Evolutionary conservation across 2,113 vertebrate genomes (phyloP), one percentile per base, ranked within the genome.

Genomic region (Chunga burmeisteri): DNA sequence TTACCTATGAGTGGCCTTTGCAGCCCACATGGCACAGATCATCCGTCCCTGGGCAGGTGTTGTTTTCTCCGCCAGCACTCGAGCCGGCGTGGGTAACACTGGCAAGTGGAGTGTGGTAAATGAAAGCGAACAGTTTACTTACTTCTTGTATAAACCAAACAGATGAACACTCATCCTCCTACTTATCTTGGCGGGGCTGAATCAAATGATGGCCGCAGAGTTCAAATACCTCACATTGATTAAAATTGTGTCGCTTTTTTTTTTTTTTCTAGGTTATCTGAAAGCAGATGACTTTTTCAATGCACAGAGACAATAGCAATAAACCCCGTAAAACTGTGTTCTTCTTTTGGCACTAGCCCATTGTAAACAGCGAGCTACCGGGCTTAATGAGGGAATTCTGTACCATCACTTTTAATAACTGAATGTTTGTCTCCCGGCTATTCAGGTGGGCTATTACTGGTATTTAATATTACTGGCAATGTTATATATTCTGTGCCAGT

Each of bases 391-490:
- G 80, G 90, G 88, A 96, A 72, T 96, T 95, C 95, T 93, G 73
- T 91, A 59, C 86, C 83, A 86, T 92, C 49, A 25, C 50, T 95
- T 96, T 97, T 97, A 97, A 94, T 96, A 93, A 70, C 65, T 53
- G 91, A 90, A 94, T 96, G 66, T 97, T 96, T 97, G 88, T 97
- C 94, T 96, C 90, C 78, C 66, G 70, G 82, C 81, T 97, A 92
- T 96, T 92, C 91, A 96, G 85, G 93, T 90, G 93, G 91, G 95
- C 95, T 96, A 78, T 97, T 96, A 95, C 84, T 67, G 88, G 91
- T 96, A 92, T 89, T 95, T 93, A 86, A 94, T 97, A 92, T 96
- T 96, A 73, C 96, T 94, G 93, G 90, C 95, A 95, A 46, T 80
- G 88, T 58, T 83, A 21, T 70, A 13, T 40, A 32, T 87, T 70